Evolutionary conservation across 1,140 invertebrate genomes (phyloP).

Genomic region (Trachymyrmex septentrionalis): DNA sequence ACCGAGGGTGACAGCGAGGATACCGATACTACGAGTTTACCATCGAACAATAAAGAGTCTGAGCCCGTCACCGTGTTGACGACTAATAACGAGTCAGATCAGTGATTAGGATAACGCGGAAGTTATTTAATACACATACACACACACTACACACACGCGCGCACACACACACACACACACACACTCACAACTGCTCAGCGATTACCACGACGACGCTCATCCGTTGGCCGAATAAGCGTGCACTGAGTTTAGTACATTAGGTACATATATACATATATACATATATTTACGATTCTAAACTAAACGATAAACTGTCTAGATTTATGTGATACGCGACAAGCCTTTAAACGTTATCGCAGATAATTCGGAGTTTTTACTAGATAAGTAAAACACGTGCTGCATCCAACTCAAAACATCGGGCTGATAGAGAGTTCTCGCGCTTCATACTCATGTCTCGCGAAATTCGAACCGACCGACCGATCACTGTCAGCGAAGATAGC

Average conservation of each 20-base stretch:
- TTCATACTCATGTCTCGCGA: not conserved
- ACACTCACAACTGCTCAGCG: slow-evolving; percentile 75
- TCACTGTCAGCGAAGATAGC: slow-evolving; percentile 1
- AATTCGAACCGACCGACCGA: slow-evolving; percentile 15
- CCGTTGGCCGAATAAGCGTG: slow-evolving; percentile 74
- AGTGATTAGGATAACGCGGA: slow-evolving; percentile 68
- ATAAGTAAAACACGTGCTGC: slow-evolving; percentile 78
- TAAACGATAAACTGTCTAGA: slow-evolving; percentile 79
- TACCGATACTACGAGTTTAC: slow-evolving; percentile 63
- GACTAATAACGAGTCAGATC: slow-evolving; percentile 79
- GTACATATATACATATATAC: slow-evolving; percentile 54
- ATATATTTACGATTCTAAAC: slow-evolving; percentile 77
- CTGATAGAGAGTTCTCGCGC: slow-evolving; percentile 13
- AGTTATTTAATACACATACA: slow-evolving; percentile 71
- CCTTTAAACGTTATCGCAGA: slow-evolving; percentile 81
- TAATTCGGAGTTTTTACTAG: slow-evolving; percentile 79
- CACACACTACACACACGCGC: not conserved
- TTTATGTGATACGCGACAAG: slow-evolving; percentile 82
- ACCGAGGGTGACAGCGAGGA: slow-evolving; percentile 79
- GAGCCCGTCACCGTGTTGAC: slow-evolving; percentile 67
- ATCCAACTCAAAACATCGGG: slow-evolving; percentile 42
- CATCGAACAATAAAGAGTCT: slow-evolving; percentile 77
- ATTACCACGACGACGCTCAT: slow-evolving; percentile 77
- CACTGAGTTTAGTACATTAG: slow-evolving; percentile 77
- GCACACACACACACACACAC: slow-evolving; percentile 51